phyloP scores from a whole-genome alignment of 2,113 vertebrate genomes.

The Pelecanus crispus region DNA sequence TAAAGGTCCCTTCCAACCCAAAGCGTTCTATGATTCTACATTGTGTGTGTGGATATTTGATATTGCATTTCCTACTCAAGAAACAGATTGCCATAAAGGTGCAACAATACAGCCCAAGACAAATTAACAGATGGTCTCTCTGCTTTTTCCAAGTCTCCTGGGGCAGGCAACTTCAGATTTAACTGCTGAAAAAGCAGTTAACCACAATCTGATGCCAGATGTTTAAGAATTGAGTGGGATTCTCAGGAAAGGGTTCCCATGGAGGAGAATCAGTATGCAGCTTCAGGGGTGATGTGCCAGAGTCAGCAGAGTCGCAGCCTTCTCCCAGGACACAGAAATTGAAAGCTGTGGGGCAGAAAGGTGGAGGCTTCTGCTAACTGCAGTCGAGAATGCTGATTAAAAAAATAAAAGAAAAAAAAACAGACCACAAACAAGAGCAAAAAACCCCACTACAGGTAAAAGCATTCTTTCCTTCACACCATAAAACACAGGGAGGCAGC shows the following conservation, averaged over 20 bases:
- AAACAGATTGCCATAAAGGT: background rate
- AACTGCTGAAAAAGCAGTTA: background rate
- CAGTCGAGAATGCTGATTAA: background rate
- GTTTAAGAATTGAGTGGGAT: background rate
- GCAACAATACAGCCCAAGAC: background rate
- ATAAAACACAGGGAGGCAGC: background rate
- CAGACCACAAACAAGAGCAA: background rate
- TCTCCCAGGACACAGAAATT: background rate
- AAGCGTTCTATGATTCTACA: too few relatives aligned
- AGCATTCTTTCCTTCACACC: background rate
- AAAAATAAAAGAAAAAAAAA: background rate
- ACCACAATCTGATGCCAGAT: background rate
- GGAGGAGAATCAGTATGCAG: background rate
- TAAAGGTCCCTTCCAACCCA: too few relatives aligned
- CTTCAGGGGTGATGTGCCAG: rapidly evolving
- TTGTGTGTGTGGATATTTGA: background rate
- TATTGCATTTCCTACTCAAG: background rate
- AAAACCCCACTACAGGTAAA: background rate
- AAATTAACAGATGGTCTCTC: background rate
- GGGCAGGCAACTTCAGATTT: background rate
- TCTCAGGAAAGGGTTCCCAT: background rate
- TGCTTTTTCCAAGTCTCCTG: background rate
- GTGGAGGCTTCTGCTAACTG: background rate
- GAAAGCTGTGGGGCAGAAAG: background rate
- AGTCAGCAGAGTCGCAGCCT: background rate